Base-by-base conservation (phyloP, 2,797 vertebrate species). In the Antennarius maculatus region DNA sequence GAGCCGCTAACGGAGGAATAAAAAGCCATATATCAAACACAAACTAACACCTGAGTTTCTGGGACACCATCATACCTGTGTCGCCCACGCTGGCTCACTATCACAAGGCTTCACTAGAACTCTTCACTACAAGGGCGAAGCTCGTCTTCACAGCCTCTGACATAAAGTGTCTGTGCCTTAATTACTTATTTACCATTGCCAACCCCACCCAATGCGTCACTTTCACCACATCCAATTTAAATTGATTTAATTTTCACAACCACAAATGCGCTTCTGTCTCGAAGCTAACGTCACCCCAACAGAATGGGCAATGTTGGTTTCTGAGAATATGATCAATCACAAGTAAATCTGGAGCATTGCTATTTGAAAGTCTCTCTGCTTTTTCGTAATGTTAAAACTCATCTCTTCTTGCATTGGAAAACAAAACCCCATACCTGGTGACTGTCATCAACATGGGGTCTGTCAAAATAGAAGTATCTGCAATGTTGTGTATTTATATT, bases 181-280 rank as follows among this genome's bases (percentile, higher is more conserved):
- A 64, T 1, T 0, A 39, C 46, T 66, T 42, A 65, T 58, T 66
- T 74, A 16, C 16, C 51, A 34, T 18, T 63, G 23, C 61, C 47
- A 59, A 29, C 65, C 50, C 43, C 66, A 47, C 15, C 46, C 63
- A 64, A n/a, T 7, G 41, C 16, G 46, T 72, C 61, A 66, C 2
- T 59, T 76, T 48, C 66, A 72, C 68, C 68, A n/a, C 43, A 46
- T 46, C 14, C 16, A n/a, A 15, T 46, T 15, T n/a, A 46, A 46
- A 16, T n/a, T 46, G 7, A 13, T 46, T 46, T 46, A n/a, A n/a
- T 46, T 46, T 46, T 46, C 43, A 5, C 14, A 46, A 5, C 16
- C 43, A 2, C 43, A 16, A 14, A 8, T 46, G 43, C 46, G 28
- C 14, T 16, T 59, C 15, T 50, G 60, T 46, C 31, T n/a, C 11